Conservation (phyloP, 1,140 invertebrate genomes). For the Radopholus similis region DNA sequence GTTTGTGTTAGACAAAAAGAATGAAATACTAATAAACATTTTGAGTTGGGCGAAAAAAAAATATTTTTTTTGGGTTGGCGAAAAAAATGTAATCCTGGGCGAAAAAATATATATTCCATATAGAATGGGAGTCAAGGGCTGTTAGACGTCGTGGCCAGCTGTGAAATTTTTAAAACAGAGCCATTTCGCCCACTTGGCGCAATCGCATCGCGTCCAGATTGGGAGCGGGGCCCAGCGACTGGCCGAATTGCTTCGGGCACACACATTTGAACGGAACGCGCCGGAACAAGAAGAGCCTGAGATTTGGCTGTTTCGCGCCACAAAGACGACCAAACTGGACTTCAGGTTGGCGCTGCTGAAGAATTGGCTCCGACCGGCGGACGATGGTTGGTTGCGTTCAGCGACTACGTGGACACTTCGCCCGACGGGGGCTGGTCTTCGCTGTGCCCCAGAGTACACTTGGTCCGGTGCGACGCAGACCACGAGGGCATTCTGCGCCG, state of each 20-base stretch:
- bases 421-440: not conserved
- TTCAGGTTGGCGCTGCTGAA: not conserved
- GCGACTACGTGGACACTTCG: not conserved
- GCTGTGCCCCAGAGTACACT: not conserved
- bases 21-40: too few species aligned
- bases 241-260: not conserved
- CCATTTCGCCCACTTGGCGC: not conserved
- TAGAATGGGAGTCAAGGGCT: too few species aligned
- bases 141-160: too few species aligned
- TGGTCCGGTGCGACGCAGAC: not conserved
- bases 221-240: not conserved
- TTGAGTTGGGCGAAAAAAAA: too few species aligned
- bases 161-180: not conserved
- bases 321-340: not conserved
- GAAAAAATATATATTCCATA: too few species aligned
- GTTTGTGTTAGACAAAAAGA: too few species aligned
- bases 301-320: constrained; percentile 3
- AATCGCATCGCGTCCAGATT: not conserved
- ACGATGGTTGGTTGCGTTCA: not conserved
- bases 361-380: not conserved
- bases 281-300: not conserved
- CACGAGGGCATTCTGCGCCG: not conserved
- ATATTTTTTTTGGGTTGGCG: too few species aligned
- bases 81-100: too few species aligned
- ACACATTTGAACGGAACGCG: not conserved